Conservation (phyloP, 2,113 vertebrate genomes). For the Varanus komodoensis region DNA sequence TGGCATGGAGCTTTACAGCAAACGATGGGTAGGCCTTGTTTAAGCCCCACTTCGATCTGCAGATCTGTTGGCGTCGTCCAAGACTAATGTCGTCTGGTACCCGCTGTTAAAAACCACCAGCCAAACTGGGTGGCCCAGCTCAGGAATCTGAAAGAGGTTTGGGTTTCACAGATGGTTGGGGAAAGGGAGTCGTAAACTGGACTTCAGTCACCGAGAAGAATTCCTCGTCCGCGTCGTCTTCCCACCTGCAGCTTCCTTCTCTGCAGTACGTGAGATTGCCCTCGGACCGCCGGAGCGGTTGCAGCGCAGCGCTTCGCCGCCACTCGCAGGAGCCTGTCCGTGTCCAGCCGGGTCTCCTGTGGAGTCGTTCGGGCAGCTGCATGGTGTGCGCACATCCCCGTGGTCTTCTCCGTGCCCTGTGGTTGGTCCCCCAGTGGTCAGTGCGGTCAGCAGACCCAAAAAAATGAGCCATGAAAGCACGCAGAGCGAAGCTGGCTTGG, state of each 20-base stretch:
- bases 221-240: too few relatives aligned
- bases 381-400: not conserved
- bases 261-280: not conserved
- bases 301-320: not conserved
- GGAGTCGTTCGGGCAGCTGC: not conserved
- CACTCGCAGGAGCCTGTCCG: too few relatives aligned
- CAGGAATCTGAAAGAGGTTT: not conserved
- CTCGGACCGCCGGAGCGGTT: not conserved
- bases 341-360: too few relatives aligned
- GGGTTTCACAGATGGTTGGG: not conserved
- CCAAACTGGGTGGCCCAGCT: not conserved
- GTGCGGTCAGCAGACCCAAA: not conserved
- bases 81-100: not conserved
- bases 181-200: too few relatives aligned
- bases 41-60: not conserved
- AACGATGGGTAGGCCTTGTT: not conserved
- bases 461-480: not conserved
- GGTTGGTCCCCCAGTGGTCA: not conserved
- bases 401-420: not conserved
- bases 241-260: not conserved
- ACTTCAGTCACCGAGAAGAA: too few relatives aligned
- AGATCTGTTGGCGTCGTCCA: too few relatives aligned
- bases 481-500: not conserved
- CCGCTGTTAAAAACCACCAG: not conserved
- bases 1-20: not conserved